A percentile compares a stretch with the other conserved stretches of the same genome.
These are phyloP conservation scores for Neoascia interrupta DNA, from an alignment of 2,888 invertebrate genomes.

Conservation along the genomic window DNA sequence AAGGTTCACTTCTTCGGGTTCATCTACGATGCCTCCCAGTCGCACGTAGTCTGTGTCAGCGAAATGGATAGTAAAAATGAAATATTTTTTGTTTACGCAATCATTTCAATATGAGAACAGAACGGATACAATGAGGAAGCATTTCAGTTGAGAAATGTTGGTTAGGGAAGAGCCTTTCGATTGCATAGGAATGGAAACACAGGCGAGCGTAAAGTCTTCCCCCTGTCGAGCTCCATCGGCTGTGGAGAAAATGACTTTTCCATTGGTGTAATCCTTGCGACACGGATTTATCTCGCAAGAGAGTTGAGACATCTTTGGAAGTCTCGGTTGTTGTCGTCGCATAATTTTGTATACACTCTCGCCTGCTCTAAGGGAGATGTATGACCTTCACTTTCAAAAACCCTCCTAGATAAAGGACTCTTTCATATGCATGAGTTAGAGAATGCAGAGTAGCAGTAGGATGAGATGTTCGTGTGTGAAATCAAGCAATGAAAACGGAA, in stretches of 20 bases:
- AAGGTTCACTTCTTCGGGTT: constrained; percentile 22
- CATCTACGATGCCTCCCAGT: constrained; percentile 24
- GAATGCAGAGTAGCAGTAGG: background rate
- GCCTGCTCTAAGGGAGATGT: constrained; percentile 3
- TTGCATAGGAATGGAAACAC: constrained; percentile 3
- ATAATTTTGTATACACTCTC: background rate
- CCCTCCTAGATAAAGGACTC: constrained; percentile 30
- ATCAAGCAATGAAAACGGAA: constrained; percentile 51
- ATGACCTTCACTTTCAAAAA: constrained; percentile 32
- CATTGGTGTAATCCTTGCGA: constrained; percentile 64
- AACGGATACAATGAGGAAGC: constrained; percentile 46
- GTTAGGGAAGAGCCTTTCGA: background rate
- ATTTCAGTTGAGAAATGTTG: constrained; percentile 14
- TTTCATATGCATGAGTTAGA: constrained; percentile 34
- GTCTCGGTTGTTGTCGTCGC: constrained; percentile 8
- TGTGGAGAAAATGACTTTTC: constrained; percentile 41
- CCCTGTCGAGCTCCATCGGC: too few species aligned
- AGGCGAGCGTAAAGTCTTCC: too few species aligned
- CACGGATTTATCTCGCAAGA: constrained; percentile 60
- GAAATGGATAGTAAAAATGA: constrained; percentile 69
- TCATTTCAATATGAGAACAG: constrained; percentile 58
- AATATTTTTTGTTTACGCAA: constrained; percentile 69
- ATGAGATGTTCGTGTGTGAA: constrained; percentile 54
- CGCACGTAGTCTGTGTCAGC: constrained; percentile 66
- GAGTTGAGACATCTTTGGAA: constrained; percentile 42